These are phyloP conservation scores for Amiota mariae DNA, from an alignment of 2,888 invertebrate species.

Conservation along the genomic window DNA sequence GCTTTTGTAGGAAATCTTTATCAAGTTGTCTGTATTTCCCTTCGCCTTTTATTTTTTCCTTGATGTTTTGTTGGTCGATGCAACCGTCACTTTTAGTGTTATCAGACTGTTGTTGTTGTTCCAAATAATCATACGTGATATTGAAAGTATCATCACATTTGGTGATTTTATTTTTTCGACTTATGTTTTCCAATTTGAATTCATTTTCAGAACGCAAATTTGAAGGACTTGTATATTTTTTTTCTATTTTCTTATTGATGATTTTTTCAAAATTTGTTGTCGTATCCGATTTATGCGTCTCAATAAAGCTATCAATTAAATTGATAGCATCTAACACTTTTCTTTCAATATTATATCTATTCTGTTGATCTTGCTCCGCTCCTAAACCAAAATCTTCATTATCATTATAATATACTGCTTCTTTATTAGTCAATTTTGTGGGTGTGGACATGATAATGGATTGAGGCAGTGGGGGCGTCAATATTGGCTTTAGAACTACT, in stretches of 20 bases:
- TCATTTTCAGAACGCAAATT: constrained; percentile 7
- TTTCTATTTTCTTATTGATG: constrained; percentile 6
- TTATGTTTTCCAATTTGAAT: not conserved
- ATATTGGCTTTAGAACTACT: not conserved
- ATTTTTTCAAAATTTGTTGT: not conserved
- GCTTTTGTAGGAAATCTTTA: no score
- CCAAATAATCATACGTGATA: constrained; percentile 44
- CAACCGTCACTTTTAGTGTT: no score
- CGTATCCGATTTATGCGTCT: constrained; percentile 24
- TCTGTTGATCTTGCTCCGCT: constrained; percentile 17
- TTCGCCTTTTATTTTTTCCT: not conserved
- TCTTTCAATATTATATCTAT: constrained; percentile 35
- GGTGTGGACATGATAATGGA: not conserved
- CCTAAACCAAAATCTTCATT: not conserved
- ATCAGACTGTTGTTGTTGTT: constrained; percentile 48
- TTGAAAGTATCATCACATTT: constrained; percentile 11
- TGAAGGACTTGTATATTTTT: constrained; percentile 6
- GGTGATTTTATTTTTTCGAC: not conserved
- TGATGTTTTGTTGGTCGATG: no score
- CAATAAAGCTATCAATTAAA: constrained; percentile 45
- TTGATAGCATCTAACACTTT: constrained; percentile 44
- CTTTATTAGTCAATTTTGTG: not conserved
- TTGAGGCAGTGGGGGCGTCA: not conserved
- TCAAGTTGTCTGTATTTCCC: no score
- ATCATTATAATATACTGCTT: no score